Evolutionary conservation across 1,140 invertebrate species (phyloP).

Genomic region (Portunus trituberculatus): DNA sequence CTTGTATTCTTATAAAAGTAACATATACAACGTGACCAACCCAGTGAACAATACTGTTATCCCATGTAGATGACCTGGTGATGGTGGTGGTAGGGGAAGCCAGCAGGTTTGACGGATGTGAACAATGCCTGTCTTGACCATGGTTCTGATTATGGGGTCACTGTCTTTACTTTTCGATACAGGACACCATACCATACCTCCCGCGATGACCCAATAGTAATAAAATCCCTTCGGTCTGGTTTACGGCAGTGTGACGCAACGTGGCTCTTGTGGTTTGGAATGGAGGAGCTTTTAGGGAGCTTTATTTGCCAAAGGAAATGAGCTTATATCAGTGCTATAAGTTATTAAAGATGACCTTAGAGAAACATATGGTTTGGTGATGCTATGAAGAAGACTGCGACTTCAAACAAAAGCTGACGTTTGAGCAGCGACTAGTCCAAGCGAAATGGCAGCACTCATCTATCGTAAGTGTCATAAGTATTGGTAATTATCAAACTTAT

Average conservation of each 20-base stretch:
- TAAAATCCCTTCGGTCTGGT: constrained; percentile 37
- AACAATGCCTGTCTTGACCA: too few species aligned
- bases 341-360: too few species aligned
- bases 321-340: too few species aligned
- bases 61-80: too few species aligned
- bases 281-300: not conserved
- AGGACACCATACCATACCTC: not conserved
- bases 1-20: too few species aligned
- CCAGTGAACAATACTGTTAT: too few species aligned
- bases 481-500: not conserved
- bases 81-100: too few species aligned
- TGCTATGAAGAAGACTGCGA: not conserved
- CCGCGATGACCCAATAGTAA: constrained; percentile 51
- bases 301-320: not conserved
- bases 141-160: not conserved
- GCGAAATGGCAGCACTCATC: too few species aligned
- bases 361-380: too few species aligned
- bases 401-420: not conserved
- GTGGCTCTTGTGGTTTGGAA: not conserved
- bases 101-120: too few species aligned
- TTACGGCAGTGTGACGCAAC: constrained; percentile 31
- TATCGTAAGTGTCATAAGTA: too few species aligned
- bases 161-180: not conserved
- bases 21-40: too few species aligned
- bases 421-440: not conserved